Conservation (phyloP, 2,797 vertebrate species). For the Myiotriccus ornatus region DNA sequence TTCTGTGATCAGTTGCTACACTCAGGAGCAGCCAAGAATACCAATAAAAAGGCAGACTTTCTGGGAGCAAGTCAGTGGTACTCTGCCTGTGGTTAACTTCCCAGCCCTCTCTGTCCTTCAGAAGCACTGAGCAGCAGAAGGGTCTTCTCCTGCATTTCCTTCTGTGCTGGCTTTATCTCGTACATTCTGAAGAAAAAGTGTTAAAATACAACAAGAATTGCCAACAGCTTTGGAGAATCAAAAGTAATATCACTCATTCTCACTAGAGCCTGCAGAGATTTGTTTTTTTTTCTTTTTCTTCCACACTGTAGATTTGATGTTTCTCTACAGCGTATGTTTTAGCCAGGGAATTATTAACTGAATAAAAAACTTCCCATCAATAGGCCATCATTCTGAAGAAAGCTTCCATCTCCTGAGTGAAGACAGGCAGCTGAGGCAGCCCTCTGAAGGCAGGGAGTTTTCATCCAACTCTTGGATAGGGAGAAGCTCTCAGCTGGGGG, state of each 20-base stretch:
- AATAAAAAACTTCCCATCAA: neutral
- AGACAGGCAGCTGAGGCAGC: neutral
- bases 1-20: conserved; percentile 1
- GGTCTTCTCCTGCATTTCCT: neutral
- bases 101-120: neutral
- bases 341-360: neutral
- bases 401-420: neutral
- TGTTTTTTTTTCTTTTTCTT: neutral
- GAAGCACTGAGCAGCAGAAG: neutral
- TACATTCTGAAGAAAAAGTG: neutral
- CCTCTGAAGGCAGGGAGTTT: neutral
- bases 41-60: neutral
- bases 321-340: neutral
- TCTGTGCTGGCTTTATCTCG: neutral
- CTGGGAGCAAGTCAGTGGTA: neutral
- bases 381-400: neutral
- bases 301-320: neutral
- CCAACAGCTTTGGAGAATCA: neutral
- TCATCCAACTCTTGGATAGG: neutral
- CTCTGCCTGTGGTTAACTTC: neutral
- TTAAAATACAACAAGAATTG: neutral
- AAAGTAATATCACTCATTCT: neutral
- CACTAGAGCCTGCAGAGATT: neutral
- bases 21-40: neutral
- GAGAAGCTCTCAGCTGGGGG: neutral